Conservation (phyloP, 1,140 invertebrate genomes). For the Tribolium castaneum region DNA sequence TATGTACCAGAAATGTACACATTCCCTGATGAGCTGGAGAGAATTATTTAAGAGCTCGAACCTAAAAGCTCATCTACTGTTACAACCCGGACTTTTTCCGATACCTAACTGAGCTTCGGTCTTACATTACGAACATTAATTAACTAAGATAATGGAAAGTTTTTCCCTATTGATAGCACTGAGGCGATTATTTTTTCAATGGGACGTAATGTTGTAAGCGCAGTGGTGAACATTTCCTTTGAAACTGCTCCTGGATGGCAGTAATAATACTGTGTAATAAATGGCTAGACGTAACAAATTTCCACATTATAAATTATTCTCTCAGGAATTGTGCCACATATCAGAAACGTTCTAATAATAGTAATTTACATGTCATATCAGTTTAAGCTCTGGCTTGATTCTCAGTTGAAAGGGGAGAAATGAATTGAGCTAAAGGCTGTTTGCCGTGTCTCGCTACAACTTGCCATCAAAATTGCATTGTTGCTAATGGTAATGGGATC, state of each 20-base stretch:
- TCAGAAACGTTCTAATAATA: constrained; percentile 6
- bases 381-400: not conserved
- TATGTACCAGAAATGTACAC: not conserved
- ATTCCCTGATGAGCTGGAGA: not conserved
- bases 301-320: constrained; percentile 15
- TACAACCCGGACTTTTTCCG: not conserved
- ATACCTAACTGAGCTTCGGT: not conserved
- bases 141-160: not conserved
- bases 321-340: constrained; percentile 11
- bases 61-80: not conserved
- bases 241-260: not conserved
- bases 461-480: not conserved
- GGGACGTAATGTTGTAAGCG: not conserved
- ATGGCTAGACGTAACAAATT: not conserved
- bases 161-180: not conserved
- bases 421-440: not conserved
- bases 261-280: constrained; percentile 5
- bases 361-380: constrained; percentile 28
- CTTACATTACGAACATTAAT: not conserved
- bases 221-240: constrained; percentile 1
- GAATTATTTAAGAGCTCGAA: not conserved
- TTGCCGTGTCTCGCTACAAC: not conserved
- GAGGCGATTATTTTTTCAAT: not conserved
- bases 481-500: too few species aligned
- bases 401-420: not conserved